Conservation (phyloP, 2,888 invertebrate genomes). For the Capitulum mitella region DNA sequence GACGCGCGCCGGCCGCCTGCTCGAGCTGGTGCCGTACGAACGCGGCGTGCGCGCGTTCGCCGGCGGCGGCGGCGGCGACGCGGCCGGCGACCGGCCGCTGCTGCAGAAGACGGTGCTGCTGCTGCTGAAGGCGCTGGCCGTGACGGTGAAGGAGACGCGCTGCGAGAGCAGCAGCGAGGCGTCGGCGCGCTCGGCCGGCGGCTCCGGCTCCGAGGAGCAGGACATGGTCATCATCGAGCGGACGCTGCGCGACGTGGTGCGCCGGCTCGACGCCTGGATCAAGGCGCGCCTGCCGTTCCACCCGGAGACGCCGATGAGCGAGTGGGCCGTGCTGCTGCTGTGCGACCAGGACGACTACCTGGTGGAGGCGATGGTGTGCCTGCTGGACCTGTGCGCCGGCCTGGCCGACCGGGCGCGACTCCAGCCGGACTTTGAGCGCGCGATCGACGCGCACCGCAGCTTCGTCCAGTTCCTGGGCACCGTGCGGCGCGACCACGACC, state of each 20-base stretch:
- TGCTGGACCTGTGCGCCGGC: constrained; percentile 76
- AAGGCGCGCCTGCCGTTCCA: constrained; percentile 73
- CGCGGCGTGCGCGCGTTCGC: constrained; percentile 31
- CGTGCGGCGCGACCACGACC: constrained; percentile 70
- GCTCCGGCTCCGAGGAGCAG: constrained; percentile 59
- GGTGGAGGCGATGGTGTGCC: constrained; percentile 86
- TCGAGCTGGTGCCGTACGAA: constrained; percentile 50
- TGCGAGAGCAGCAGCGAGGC: constrained; percentile 62
- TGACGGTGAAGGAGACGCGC: constrained; percentile 80
- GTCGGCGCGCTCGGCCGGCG: constrained; percentile 57
- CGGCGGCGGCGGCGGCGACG: constrained; percentile 39
- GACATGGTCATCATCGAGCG: constrained; percentile 82
- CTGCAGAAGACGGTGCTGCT: constrained; percentile 78
- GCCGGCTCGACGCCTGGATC: constrained; percentile 72
- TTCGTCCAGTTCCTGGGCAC: constrained; percentile 78
- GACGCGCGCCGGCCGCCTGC: constrained; percentile 72
- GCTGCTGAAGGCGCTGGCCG: constrained; percentile 78
- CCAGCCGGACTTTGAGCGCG: constrained; percentile 50
- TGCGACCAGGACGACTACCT: constrained; percentile 85
- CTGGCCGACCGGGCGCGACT: constrained; percentile 52
- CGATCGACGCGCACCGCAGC: constrained; percentile 77
- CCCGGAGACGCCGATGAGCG: constrained; percentile 77
- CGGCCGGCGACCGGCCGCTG: constrained; percentile 61
- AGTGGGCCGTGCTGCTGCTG: constrained; percentile 78
- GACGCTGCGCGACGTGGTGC: constrained; percentile 66